These are phyloP conservation scores for Idaea dimidiata DNA, from an alignment of 2,888 invertebrate genomes.

Conservation along the genomic window DNA sequence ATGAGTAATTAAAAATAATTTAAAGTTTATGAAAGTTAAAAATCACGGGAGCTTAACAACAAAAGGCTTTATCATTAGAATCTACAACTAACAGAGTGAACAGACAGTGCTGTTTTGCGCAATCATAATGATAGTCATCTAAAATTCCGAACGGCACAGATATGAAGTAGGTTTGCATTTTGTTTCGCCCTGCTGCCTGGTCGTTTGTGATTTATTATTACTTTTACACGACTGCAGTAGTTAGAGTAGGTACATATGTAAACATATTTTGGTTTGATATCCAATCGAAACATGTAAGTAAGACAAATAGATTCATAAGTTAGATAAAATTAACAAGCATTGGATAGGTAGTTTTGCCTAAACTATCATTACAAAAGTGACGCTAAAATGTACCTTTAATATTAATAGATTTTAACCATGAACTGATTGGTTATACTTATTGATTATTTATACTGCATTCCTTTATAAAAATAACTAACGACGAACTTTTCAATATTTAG, in stretches of 20 bases:
- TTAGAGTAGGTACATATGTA: neutral
- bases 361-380: too few species aligned
- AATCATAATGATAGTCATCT: constrained; percentile 69
- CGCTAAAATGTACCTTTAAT: too few species aligned
- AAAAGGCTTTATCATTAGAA: constrained; percentile 26
- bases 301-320: too few species aligned
- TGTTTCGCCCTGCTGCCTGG: constrained; percentile 33
- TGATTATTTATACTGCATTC: too few species aligned
- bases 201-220: constrained; percentile 28
- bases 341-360: too few species aligned
- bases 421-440: too few species aligned
- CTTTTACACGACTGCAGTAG: constrained; percentile 13
- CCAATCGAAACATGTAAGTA: too few species aligned
- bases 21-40: constrained; percentile 12
- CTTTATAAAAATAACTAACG: too few species aligned
- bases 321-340: too few species aligned
- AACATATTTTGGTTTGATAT: too few species aligned
- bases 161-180: constrained; percentile 55
- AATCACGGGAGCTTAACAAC: constrained; percentile 33
- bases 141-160: constrained; percentile 37
- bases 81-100: constrained; percentile 51
- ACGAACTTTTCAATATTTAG: too few species aligned
- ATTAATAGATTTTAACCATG: too few species aligned
- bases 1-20: neutral
- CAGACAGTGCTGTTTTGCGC: constrained; percentile 66